These are phyloP conservation scores for Epizoanthus rinbou DNA, from an alignment of 92 coral and sea anemone genomes.

Conservation along the genomic window DNA sequence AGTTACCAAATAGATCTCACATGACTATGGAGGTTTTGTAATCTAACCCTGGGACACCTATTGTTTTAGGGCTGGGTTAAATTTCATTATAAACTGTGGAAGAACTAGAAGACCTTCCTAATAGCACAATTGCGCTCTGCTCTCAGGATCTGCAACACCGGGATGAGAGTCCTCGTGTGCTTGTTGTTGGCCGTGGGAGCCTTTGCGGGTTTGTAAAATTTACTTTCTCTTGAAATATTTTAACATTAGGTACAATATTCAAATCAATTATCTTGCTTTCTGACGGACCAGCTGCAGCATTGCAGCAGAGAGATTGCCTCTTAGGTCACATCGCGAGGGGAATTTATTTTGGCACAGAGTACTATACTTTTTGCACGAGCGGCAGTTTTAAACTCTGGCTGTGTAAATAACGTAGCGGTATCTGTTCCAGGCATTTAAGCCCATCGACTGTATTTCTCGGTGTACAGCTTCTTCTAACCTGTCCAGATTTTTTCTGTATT, in stretches of 20 bases:
- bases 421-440: too few species aligned
- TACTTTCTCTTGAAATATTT: neutral
- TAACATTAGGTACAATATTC: neutral
- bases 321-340: too few species aligned
- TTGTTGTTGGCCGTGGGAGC: constrained; percentile 98
- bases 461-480: too few species aligned
- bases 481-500: too few species aligned
- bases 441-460: too few species aligned
- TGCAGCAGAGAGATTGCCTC: too few species aligned
- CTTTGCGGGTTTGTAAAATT: constrained; percentile 82
- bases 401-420: too few species aligned
- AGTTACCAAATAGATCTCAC: neutral
- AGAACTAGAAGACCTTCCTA: neutral
- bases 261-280: neutral
- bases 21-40: neutral
- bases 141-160: constrained; percentile 36
- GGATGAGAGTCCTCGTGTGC: constrained; percentile 69
- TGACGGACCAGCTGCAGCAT: too few species aligned
- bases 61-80: constrained; percentile 33
- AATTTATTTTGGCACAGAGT: too few species aligned
- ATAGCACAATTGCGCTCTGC: constrained; percentile 5
- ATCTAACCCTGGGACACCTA: constrained; percentile 5
- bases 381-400: too few species aligned
- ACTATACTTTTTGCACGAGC: too few species aligned
- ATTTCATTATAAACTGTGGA: constrained; percentile 25